Evolutionary conservation across 2,888 invertebrate species (phyloP), one percentile per base, ranked within the genome.

Genomic region (Adelphocoris suturalis): DNA sequence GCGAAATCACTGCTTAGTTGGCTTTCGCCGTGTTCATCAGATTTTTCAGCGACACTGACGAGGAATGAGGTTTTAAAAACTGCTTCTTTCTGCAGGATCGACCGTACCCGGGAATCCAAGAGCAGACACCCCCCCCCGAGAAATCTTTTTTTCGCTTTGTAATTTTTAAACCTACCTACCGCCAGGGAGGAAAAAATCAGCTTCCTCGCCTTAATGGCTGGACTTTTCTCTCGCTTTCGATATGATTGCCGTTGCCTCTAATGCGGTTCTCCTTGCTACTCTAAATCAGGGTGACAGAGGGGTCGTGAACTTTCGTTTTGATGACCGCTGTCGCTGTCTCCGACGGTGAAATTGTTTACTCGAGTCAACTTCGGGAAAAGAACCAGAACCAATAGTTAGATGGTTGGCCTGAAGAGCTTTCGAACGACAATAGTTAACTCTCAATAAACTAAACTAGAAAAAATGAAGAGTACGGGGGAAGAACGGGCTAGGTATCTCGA

Each of bases 261-360:
- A 68, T 68, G 68, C 19, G 68, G 68, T 23, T 68, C 27, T 68
- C 57, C 57, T 57, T 57, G 57, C 23, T 68, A 68, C 23, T 68
- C 27, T 68, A 68, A 68, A 68, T 68, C 68, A 23, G 68, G 23
- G 68, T 23, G 68, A 68, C 19, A 0, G 68, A 19, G 19, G 57
- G 68, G 68, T 68, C 68, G 68, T 68, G 68, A 68, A 68, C 68
- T 68, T 68, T 68, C 68, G 68, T 68, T 68, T 68, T 68, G 68
- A 68, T 68, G 68, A 68, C 68, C n/a, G 57, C 57, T n/a, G 57
- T n/a, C 52, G 37, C 7, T 37, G 37, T 37, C 37, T 37, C 37
- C 37, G 37, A 37, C 37, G 37, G 37, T 37, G 37, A 37, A 37
- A 37, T 37, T 37, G 37, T 37, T 37, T 4, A 37, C 37, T 37